Conservation (phyloP, 2,797 vertebrate genomes). For the Helostoma temminkii region DNA sequence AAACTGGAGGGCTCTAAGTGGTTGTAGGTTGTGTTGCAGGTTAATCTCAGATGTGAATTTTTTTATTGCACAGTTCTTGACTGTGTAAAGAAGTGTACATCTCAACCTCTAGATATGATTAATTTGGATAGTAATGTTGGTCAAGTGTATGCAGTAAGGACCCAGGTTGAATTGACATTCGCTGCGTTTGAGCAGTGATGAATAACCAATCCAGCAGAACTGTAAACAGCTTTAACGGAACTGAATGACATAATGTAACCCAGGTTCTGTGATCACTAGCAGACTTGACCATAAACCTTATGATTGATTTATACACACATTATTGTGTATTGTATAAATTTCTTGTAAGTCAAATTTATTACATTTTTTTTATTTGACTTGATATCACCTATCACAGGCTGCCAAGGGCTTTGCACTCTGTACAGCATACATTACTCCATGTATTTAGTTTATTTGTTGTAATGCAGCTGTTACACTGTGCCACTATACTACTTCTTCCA, state of each 20-base stretch:
- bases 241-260: conserved; percentile 25
- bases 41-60: conserved; percentile 27
- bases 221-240: conserved; percentile 45
- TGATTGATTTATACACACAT: too few relatives aligned
- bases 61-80: conserved; percentile 23
- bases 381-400: too few relatives aligned
- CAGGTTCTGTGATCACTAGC: conserved; percentile 3
- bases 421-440: too few relatives aligned
- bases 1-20: conserved; percentile 42
- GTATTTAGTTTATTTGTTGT: not conserved
- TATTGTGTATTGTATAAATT: conserved; percentile 15
- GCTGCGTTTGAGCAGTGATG: too few relatives aligned
- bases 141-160: conserved; percentile 25
- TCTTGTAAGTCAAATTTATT: not conserved
- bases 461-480: too few relatives aligned
- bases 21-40: conserved; percentile 31
- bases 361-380: not conserved
- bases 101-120: conserved; percentile 2
- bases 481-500: conserved; percentile 12
- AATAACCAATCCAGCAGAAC: conserved; percentile 27
- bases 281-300: conserved; percentile 8
- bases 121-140: conserved; percentile 4
- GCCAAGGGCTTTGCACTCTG: too few relatives aligned
- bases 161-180: conserved; percentile 19
- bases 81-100: conserved; percentile 10